These are phyloP conservation scores for Zosterops japonicus DNA, from an alignment of 2,113 vertebrate species.

Conservation along the genomic window DNA sequence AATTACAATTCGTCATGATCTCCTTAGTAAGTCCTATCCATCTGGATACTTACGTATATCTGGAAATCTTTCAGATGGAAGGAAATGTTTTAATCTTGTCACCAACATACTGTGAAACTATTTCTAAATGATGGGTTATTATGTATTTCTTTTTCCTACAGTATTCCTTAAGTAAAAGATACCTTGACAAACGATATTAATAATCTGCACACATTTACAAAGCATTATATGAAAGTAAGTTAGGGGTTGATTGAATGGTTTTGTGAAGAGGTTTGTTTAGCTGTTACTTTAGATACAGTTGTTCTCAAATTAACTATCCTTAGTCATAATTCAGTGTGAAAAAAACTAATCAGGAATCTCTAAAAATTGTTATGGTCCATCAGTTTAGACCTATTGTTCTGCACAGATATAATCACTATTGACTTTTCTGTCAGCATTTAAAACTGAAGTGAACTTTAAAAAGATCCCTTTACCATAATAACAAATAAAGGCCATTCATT, in stretches of 20 bases:
- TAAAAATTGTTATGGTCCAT: background rate
- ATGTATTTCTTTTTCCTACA: background rate
- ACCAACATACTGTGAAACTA: background rate
- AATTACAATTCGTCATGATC: background rate
- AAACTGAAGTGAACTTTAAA: background rate
- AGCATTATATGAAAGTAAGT: background rate
- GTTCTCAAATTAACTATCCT: background rate
- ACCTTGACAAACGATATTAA: background rate
- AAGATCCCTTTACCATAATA: background rate
- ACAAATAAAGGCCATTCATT: background rate
- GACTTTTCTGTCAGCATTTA: background rate
- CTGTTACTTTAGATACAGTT: background rate
- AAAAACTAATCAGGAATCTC: background rate
- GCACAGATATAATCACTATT: background rate
- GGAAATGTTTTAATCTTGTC: slow-evolving; percentile 21
- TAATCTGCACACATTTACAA: background rate
- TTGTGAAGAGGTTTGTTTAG: background rate
- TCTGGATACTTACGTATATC: background rate
- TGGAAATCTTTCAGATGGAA: background rate
- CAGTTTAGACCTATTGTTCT: background rate
- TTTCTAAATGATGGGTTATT: background rate
- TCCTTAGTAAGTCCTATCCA: background rate
- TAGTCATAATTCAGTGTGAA: background rate
- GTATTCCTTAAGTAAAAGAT: background rate
- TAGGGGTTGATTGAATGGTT: background rate